A percentile compares a stretch with the other conserved stretches of the same genome.
phyloP scores from a whole-genome alignment of 2,113 vertebrate genomes.

The Tamias sibiricus region DNA sequence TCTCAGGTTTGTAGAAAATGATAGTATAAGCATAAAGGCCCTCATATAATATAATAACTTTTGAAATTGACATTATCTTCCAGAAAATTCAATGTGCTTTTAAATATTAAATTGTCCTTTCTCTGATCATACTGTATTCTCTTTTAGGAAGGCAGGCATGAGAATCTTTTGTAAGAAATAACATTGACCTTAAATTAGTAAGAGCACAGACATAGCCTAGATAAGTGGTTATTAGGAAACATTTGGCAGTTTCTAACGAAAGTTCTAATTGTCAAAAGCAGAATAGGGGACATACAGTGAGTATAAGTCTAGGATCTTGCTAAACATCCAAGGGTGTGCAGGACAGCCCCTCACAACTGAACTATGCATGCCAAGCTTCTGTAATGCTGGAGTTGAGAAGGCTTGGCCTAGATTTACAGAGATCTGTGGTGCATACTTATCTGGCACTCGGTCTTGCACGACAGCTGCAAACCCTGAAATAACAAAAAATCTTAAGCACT shows the following conservation, averaged over 20 bases:
- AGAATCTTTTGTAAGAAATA: not conserved
- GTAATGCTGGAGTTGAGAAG: not conserved
- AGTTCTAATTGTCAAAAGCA: not conserved
- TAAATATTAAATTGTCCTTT: not conserved
- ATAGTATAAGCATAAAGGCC: not conserved
- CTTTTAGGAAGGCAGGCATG: not conserved
- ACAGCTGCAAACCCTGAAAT: constrained; percentile 28
- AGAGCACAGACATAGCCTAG: not conserved
- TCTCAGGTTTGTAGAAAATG: not conserved
- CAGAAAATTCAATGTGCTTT: not conserved
- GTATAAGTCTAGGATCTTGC: not conserved
- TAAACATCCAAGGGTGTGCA: not conserved
- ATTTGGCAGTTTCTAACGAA: not conserved
- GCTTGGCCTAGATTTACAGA: not conserved
- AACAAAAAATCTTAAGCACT: not conserved
- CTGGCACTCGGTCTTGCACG: not conserved
- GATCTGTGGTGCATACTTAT: not conserved
- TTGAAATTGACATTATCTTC: not conserved
- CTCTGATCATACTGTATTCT: not conserved
- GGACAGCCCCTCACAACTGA: not conserved
- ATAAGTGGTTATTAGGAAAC: not conserved
- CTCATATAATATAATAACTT: not conserved
- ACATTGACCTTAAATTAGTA: not conserved
- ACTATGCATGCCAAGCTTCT: not conserved
- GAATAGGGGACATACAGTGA: not conserved